phyloP scores from a whole-genome alignment of 2,113 vertebrate species.

The human (Homo sapiens) region GRCh38 chr3:160276001-160276500 shows the following conservation, averaged over 20 bases:
- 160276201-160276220: background rate
- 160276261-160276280: background rate
- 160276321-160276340: constrained; percentile 6
- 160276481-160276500: background rate
- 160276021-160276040: too few relatives aligned
- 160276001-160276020: too few relatives aligned
- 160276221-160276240: background rate
- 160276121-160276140: too few relatives aligned
- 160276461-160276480: constrained; percentile 16
- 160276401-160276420: background rate
- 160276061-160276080: too few relatives aligned
- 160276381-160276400: background rate
- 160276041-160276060: too few relatives aligned
- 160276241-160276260: background rate
- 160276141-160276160: too few relatives aligned
- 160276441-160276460: background rate
- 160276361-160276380: background rate
- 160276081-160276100: too few relatives aligned
- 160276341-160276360: constrained; percentile 12
- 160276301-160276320: background rate
- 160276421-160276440: background rate
- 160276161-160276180: too few relatives aligned
- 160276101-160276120: too few relatives aligned
- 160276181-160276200: background rate
- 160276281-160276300: background rate